phyloP scores from a whole-genome alignment of 2,888 invertebrate genomes.

The Cryptus viduatorius region DNA sequence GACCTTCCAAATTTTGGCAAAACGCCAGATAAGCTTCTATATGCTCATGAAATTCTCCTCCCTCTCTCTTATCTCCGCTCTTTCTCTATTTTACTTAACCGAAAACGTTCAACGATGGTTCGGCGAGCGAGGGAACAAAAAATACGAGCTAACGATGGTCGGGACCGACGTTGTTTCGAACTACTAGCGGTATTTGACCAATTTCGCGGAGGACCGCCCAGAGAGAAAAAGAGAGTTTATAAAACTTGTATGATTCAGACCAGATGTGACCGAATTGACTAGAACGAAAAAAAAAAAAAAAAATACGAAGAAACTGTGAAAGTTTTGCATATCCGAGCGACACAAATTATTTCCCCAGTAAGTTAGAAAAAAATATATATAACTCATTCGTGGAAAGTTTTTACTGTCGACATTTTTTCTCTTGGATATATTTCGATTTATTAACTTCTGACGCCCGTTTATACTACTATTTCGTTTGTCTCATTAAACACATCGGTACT shows the following conservation, averaged over 20 bases:
- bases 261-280: conserved; percentile 31
- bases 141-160: conserved; percentile 27
- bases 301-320: not conserved
- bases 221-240: conserved; percentile 35
- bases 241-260: conserved; percentile 53
- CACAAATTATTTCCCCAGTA: not conserved
- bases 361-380: not conserved
- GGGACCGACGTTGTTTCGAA: conserved; percentile 40
- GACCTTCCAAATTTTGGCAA: conserved; percentile 64
- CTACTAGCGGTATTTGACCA: conserved; percentile 52
- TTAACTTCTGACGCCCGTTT: too few relatives aligned
- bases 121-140: conserved; percentile 40
- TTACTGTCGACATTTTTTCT: not conserved
- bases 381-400: conserved; percentile 2
- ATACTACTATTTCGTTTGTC: too few relatives aligned
- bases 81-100: conserved; percentile 41
- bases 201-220: conserved; percentile 33
- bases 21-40: conserved; percentile 51
- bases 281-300: not conserved
- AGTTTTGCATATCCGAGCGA: not conserved
- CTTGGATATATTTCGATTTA: not conserved
- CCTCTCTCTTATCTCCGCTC: conserved; percentile 36
- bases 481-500: not conserved
- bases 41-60: conserved; percentile 29
- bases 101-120: conserved; percentile 47